phyloP scores from a whole-genome alignment of 2,797 vertebrate genomes.

The Pseudotriccus pelzelni region DNA sequence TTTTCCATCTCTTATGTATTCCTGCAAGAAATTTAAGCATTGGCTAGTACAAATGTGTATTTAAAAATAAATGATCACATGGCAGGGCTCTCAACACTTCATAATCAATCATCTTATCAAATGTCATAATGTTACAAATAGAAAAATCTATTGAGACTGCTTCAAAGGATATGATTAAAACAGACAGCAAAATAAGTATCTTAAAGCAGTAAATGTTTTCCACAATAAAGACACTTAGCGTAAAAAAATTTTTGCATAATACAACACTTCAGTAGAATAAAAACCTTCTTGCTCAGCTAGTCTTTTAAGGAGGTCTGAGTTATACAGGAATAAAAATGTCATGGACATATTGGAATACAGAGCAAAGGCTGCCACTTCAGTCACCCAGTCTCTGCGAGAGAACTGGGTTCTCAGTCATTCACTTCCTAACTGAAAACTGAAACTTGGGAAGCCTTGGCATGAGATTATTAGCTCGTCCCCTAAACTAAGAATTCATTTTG shows the following conservation, averaged over 20 bases:
- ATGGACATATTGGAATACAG: background rate
- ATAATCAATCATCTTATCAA: slow-evolving; percentile 59
- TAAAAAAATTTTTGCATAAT: background rate
- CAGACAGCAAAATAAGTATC: slow-evolving; percentile 45
- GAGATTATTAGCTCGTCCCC: background rate
- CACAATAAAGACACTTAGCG: slow-evolving; percentile 42
- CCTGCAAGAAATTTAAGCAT: slow-evolving; percentile 34
- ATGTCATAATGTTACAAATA: slow-evolving; percentile 47
- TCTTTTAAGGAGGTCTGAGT: background rate
- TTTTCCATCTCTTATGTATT: slow-evolving; percentile 18
- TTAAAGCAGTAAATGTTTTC: slow-evolving; percentile 45
- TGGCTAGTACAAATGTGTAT: slow-evolving; percentile 55
- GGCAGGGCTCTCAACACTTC: slow-evolving; percentile 50
- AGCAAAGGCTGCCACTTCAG: background rate
- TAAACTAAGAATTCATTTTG: background rate
- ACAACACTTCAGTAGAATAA: background rate
- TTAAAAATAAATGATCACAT: slow-evolving; percentile 68
- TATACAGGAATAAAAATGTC: background rate
- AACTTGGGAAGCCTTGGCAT: background rate
- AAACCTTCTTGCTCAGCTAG: background rate
- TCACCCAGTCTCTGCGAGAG: background rate
- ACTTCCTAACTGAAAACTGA: background rate
- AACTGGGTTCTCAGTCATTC: background rate
- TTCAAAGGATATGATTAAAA: slow-evolving; percentile 60
- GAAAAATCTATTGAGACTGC: slow-evolving; percentile 55